These are phyloP conservation scores for Acromyrmex charruanus DNA, from an alignment of 1,140 invertebrate genomes.

Conservation along the genomic window DNA sequence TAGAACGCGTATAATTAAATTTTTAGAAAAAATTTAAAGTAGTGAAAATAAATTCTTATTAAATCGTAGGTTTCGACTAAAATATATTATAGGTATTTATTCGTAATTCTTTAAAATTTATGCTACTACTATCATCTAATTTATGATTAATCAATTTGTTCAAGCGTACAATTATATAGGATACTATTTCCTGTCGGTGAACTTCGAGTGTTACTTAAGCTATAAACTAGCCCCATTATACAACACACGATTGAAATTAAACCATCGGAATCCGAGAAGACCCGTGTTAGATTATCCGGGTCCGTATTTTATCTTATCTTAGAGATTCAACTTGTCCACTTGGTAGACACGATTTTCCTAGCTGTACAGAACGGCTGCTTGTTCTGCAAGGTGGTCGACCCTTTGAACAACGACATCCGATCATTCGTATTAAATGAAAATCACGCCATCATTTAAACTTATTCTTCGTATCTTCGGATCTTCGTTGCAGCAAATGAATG, in stretches of 20 bases:
- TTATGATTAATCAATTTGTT: constrained; percentile 28
- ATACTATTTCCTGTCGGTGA: background rate
- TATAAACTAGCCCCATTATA: constrained; percentile 47
- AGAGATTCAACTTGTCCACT: constrained; percentile 43
- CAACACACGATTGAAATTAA: constrained; percentile 67
- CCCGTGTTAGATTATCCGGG: constrained; percentile 69
- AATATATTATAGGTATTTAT: background rate
- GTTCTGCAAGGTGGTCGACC: constrained; percentile 67
- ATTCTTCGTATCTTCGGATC: too few species aligned
- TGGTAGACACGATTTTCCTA: constrained; percentile 51
- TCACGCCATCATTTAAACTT: background rate
- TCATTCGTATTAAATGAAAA: constrained; percentile 57
- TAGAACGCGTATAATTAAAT: background rate
- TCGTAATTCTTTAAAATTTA: background rate
- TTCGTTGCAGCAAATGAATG: constrained; percentile 25
- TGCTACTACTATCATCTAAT: constrained; percentile 14
- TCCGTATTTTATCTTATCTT: constrained; percentile 73
- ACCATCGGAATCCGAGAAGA: constrained; percentile 70
- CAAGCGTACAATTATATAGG: constrained; percentile 12
- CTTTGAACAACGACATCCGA: constrained; percentile 50
- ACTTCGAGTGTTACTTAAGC: constrained; percentile 40
- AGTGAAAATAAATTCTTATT: background rate
- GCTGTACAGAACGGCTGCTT: constrained; percentile 52
- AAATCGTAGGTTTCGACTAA: background rate
- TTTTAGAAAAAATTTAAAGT: background rate